Evolutionary conservation across 1,140 invertebrate genomes (phyloP), one percentile per base, ranked within the genome.

Genomic region (Gonatopus flavifemur): DNA sequence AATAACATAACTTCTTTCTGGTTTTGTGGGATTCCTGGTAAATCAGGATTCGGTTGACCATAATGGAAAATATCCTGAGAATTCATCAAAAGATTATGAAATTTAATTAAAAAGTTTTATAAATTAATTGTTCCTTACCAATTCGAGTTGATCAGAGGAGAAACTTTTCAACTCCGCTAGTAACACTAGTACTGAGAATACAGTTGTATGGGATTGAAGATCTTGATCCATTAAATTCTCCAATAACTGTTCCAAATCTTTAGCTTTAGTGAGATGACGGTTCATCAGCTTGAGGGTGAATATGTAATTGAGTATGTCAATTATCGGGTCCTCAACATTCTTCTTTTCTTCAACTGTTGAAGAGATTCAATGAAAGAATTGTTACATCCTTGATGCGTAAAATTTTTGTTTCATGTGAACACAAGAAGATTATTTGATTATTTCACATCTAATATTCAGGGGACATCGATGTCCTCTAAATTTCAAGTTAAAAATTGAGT

Each of bases 1-100:
- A 70, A 73, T 13, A 56, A 59, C 5, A 66, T 62, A 10, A 65
- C 50, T 4, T 53, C 31, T 24, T 59, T 59, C 12, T 37, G 31
- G n/a, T 33, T 38, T 2, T 20, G 16, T 8, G 25, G 9, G n/a
- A 55, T 47, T 55, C 74, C 59, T 16, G 72, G 66, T 21, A 70
- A 37, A 30, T 40, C 25, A n/a, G 68, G 67, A 63, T 72, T 70
- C 18, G 22, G 35, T 55, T 63, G 63, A 7, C 55, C 60, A 53
- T 60, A 69, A 32, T 69, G 50, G 65, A 77, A 74, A 41, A 74
- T 45, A 56, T 76, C 58, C 73, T 78, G 40, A 54, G 42, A 18
- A 44, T 31, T 0, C 18, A 28, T 19, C 16, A 55, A 37, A 19
- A 20, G 45, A 36, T 30, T 5, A 33, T 19, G 18, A 50, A 43